Evolutionary conservation across 2,113 vertebrate genomes (phyloP).

Genomic region (Atrichornis clamosus): DNA sequence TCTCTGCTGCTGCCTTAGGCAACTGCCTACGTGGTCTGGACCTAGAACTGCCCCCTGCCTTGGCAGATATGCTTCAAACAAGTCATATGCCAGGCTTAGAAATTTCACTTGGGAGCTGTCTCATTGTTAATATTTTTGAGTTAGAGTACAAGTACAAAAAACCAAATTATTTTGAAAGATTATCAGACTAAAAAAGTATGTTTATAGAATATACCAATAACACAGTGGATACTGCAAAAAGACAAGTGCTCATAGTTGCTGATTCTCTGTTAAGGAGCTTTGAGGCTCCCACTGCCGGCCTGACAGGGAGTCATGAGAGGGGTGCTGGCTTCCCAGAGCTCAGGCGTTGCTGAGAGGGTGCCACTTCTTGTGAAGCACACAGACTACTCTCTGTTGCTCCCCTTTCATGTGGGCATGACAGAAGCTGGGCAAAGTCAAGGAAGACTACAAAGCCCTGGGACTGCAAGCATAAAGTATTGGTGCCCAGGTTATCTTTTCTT

Average conservation of each 20-base stretch:
- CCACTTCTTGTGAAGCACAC: neutral
- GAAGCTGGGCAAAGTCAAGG: neutral
- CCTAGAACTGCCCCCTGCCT: neutral
- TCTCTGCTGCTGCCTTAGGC: neutral
- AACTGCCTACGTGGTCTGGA: neutral
- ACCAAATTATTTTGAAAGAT: neutral
- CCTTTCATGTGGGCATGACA: neutral
- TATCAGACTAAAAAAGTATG: neutral
- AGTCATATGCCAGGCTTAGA: neutral
- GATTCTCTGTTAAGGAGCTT: neutral
- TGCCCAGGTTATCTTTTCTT: neutral
- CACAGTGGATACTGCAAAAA: neutral
- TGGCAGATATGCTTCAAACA: neutral
- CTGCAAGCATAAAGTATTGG: neutral
- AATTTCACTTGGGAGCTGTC: neutral
- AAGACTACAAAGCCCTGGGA: neutral
- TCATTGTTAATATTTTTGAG: neutral
- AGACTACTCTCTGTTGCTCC: no score
- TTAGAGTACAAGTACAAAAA: neutral
- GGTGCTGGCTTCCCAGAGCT: neutral
- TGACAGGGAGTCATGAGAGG: neutral
- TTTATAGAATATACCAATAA: neutral
- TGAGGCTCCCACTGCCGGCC: accelerated
- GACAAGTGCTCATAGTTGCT: neutral
- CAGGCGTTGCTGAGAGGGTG: neutral